Evolutionary conservation across 2,113 vertebrate genomes (phyloP).

Genomic region (Dipodomys spectabilis): DNA sequence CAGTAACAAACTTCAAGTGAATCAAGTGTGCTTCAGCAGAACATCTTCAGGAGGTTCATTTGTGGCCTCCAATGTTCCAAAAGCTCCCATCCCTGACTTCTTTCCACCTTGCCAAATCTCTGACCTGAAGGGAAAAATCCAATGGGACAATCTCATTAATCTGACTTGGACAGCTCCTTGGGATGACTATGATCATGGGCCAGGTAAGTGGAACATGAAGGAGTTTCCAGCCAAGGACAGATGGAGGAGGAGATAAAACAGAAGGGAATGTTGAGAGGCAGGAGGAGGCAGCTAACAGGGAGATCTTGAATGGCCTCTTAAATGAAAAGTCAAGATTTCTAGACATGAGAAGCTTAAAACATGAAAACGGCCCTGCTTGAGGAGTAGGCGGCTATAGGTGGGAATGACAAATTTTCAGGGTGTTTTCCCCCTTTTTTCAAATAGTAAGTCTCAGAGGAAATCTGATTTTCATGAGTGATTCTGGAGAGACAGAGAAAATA

Average conservation of each 20-base stretch:
- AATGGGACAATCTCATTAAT: constrained; percentile 65
- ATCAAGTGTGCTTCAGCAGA: constrained; percentile 77
- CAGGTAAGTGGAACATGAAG: constrained; percentile 71
- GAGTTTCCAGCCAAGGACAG: neutral
- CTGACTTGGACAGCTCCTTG: constrained; percentile 86
- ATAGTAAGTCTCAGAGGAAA: neutral
- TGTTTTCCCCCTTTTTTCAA: neutral
- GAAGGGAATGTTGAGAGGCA: neutral
- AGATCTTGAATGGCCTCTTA: neutral
- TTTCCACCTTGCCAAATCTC: constrained; percentile 85
- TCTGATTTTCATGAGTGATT: neutral
- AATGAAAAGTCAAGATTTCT: constrained; percentile 16
- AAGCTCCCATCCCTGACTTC: constrained; percentile 59
- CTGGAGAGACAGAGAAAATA: neutral
- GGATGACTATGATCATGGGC: constrained; percentile 82
- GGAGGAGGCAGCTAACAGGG: neutral
- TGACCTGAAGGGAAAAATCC: constrained; percentile 80
- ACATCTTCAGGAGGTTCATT: constrained; percentile 82
- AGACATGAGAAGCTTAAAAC: neutral
- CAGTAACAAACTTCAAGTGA: neutral
- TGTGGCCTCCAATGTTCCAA: constrained; percentile 52
- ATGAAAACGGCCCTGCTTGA: neutral
- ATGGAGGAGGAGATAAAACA: neutral
- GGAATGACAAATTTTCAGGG: neutral
- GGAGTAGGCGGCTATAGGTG: neutral